Conservation (phyloP, 2,797 vertebrate genomes). For the Dicrostonyx torquatus region DNA sequence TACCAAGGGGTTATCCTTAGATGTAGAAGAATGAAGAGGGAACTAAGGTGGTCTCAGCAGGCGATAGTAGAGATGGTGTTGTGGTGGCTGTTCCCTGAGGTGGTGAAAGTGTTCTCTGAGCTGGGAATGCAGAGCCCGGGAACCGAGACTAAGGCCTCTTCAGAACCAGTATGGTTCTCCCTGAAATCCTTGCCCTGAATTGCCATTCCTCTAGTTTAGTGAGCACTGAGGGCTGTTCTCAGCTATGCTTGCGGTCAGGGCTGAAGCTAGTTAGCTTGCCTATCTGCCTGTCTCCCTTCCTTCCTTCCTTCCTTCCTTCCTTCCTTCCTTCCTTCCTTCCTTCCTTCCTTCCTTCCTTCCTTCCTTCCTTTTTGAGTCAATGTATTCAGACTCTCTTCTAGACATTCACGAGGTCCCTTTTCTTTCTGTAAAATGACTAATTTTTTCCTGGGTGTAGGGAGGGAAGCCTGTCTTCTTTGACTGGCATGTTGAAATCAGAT, state of each 20-base stretch:
- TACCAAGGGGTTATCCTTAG: background rate
- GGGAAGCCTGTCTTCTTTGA: background rate
- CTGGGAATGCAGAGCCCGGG: background rate
- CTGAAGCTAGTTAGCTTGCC: too few species aligned
- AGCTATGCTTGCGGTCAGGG: too few species aligned
- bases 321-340: fast-evolving
- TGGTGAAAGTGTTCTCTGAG: background rate
- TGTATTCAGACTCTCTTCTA: background rate
- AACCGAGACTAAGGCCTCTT: fast-evolving
- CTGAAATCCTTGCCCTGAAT: fast-evolving
- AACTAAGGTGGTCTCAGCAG: too few species aligned
- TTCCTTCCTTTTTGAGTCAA: background rate
- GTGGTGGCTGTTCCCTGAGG: background rate
- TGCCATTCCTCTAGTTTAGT: background rate
- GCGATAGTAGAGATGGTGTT: fast-evolving
- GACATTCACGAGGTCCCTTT: background rate
- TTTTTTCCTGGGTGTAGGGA: background rate
- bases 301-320: fast-evolving
- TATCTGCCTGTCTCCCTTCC: fast-evolving
- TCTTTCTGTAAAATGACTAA: background rate
- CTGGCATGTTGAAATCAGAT: background rate
- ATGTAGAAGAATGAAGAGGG: background rate
- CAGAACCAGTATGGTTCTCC: fast-evolving
- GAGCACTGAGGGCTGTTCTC: background rate
- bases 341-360: too few species aligned